A percentile compares a stretch with the other conserved stretches of the same genome.
Evolutionary conservation across 2,797 vertebrate genomes (phyloP).

Genomic region (Craterocephalus amniculus): DNA sequence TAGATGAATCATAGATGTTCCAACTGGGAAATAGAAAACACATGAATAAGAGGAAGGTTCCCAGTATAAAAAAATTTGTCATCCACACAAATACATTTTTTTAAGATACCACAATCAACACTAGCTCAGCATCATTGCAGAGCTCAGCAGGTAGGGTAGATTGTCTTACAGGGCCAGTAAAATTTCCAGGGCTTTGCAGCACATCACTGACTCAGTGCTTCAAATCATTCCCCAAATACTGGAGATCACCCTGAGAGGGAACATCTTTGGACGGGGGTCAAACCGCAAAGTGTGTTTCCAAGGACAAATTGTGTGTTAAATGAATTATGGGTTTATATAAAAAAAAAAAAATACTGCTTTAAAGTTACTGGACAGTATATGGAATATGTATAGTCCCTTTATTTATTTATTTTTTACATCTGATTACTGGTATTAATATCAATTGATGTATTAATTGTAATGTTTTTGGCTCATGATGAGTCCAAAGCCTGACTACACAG

Average conservation of each 20-base stretch:
- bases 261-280: slow-evolving; percentile 70
- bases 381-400: slow-evolving; percentile 20
- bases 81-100: slow-evolving; percentile 4
- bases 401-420: background rate
- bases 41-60: slow-evolving; percentile 25
- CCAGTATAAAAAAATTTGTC: slow-evolving; percentile 6
- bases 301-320: slow-evolving; percentile 31
- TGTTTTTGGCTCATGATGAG: too few relatives aligned
- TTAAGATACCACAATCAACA: slow-evolving; percentile 41
- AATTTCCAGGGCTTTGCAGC: slow-evolving; percentile 72
- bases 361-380: slow-evolving; percentile 16
- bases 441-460: background rate
- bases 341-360: slow-evolving; percentile 22
- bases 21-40: slow-evolving; percentile 54
- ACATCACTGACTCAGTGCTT: slow-evolving; percentile 65
- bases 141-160: slow-evolving; percentile 66
- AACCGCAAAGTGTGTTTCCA: slow-evolving; percentile 47
- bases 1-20: slow-evolving; percentile 38
- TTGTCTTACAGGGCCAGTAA: slow-evolving; percentile 57
- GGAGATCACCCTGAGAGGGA: slow-evolving; percentile 73
- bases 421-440: background rate
- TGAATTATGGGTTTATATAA: slow-evolving; percentile 43
- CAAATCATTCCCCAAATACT: slow-evolving; percentile 74
- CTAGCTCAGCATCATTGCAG: slow-evolving; percentile 46
- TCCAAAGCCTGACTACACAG: too few relatives aligned